Conservation (phyloP, 2,113 vertebrate species). For the Ciconia maguari region DNA sequence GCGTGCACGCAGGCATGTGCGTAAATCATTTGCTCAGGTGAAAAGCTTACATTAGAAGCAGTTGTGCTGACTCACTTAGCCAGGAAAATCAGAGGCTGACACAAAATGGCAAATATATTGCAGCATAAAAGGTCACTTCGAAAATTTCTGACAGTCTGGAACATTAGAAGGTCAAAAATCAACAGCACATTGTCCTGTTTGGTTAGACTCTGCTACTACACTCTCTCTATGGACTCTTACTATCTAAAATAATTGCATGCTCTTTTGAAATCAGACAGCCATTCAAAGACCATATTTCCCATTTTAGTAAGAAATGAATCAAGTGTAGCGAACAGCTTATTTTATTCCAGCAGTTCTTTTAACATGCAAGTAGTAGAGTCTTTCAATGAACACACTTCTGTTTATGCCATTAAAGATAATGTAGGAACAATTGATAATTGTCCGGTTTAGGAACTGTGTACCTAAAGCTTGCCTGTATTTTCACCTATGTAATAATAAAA, state of each 20-base stretch:
- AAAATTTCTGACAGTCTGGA: conserved; percentile 53
- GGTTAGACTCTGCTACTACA: background rate
- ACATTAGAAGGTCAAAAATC: conserved; percentile 65
- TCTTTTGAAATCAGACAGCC: conserved; percentile 34
- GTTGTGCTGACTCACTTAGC: background rate
- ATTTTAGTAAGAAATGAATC: conserved; percentile 44
- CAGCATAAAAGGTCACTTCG: conserved; percentile 56
- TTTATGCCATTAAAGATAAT: background rate
- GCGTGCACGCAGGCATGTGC: background rate
- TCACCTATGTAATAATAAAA: background rate
- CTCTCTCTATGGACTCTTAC: background rate
- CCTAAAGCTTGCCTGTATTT: background rate
- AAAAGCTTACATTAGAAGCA: conserved; percentile 34
- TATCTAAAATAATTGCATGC: conserved; percentile 49
- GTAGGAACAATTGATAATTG: background rate
- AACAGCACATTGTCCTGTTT: conserved; percentile 28
- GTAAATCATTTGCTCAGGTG: conserved; percentile 6
- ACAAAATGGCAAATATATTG: conserved; percentile 52
- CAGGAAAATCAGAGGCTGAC: conserved; percentile 25
- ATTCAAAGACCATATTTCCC: background rate
- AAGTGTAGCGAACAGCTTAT: conserved; percentile 6
- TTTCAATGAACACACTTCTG: background rate
- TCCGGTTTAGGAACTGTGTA: background rate
- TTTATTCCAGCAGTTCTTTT: conserved; percentile 1
- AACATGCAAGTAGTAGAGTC: background rate